These are phyloP conservation scores for Capricornis sumatraensis DNA, from an alignment of 2,113 vertebrate species.

Conservation along the genomic window DNA sequence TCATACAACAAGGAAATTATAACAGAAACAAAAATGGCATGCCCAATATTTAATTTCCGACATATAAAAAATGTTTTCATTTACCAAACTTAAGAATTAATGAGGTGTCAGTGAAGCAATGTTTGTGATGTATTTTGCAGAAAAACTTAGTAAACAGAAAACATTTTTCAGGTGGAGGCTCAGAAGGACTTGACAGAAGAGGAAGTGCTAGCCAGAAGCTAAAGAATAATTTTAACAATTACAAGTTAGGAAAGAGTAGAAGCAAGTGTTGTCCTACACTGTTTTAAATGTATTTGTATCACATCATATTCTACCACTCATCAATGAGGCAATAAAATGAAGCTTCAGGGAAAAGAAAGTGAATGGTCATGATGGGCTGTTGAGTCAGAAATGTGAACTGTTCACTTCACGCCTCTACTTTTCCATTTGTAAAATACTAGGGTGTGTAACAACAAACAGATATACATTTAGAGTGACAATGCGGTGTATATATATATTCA, in stretches of 20 bases:
- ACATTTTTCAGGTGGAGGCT: not conserved
- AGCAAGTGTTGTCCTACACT: not conserved
- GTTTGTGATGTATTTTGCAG: constrained; percentile 34
- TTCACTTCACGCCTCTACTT: rapidly evolving
- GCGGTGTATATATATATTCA: not conserved
- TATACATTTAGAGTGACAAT: not conserved
- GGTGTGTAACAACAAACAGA: not conserved
- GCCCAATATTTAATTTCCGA: not conserved
- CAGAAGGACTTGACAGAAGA: not conserved
- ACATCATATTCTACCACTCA: not conserved
- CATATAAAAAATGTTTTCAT: not conserved
- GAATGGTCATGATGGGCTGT: not conserved
- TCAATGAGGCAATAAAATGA: not conserved
- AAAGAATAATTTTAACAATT: not conserved
- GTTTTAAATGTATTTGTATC: not conserved
- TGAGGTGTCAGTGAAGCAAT: constrained; percentile 9
- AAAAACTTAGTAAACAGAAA: constrained; percentile 28
- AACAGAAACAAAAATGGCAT: not conserved
- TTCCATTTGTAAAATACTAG: not conserved
- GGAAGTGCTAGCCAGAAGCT: not conserved
- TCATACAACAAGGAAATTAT: not conserved
- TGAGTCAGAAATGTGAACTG: not conserved
- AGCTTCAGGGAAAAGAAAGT: not conserved
- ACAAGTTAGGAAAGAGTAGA: not conserved
- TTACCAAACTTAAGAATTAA: constrained; percentile 49